Base-by-base conservation (phyloP, 2,888 invertebrate species). In the Plagodis dolabraria region DNA sequence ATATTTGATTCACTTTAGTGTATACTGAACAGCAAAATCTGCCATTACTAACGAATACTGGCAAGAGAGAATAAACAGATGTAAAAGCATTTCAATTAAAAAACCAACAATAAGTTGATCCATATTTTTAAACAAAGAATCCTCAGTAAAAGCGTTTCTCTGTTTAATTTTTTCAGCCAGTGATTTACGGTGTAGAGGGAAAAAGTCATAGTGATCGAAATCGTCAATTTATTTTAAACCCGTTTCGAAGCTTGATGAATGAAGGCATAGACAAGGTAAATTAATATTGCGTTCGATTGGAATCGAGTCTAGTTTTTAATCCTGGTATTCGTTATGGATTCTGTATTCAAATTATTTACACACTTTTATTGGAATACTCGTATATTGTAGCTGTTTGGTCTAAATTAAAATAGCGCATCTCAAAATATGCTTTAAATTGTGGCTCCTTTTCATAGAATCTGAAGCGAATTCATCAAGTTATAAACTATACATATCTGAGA, bases 261-360 rank as follows among this genome's bases (percentile, higher is more conserved):
- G 72, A 66, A 62, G 64, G 72, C 69, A 80, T 75, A 77, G 83
- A 76, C 72, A 69, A 74, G 71, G 65, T 77, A 77, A 83, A 83
- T 80, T 77, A 77, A 72, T 63, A 22, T 22, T 22, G 22, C 1
- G 22, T 22, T 71, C 70, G 72, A 64, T 72, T 70, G 65, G 57
- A 68, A 47, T 65, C 22, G 46, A 46, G 35, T 57, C 54, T 58
- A 60, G 55, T 71, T 72, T 77, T 71, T 61, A 68, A 66, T 67
- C 52, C 48, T 38, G 44, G 11, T 36, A 47, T 40, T 33, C 38
- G 7, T 22, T 7, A 45, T n/a, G 7, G 35, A 10, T 4, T 45
- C 10, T 52, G 35, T 22, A 22, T 22, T 22, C 22, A 22, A 22
- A 22, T 22, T 22, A 22, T 22, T 22, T 22, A 22, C 22, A 22